Evolutionary conservation across 92 coral and sea anemone species (phyloP), one percentile per base, ranked within the genome.

Genomic region (Galaxea fascicularis): DNA sequence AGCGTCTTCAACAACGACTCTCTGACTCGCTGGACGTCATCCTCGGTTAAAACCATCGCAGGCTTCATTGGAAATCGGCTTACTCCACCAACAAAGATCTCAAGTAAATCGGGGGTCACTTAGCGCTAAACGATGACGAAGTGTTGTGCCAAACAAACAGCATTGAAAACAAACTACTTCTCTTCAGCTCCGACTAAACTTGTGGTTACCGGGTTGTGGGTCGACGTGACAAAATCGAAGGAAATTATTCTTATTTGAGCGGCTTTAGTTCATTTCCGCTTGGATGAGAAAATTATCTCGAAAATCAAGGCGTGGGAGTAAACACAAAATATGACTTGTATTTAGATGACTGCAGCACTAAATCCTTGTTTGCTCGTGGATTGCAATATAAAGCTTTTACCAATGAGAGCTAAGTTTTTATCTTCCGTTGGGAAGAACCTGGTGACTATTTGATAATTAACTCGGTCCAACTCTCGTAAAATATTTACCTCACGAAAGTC

Each of bases 21-120:
- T 18, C 98, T 85, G 4, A 95, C 76, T 30, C 91, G 84, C 27
- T 83, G 76, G 62, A 92, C 85, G n/a, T 91, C 87, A 60, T 92
- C 92, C 64, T 92, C 95, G 4, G 91, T 88, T 21, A 94, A 86
- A 16, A 93, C 94, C 98, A 94, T 95, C 15, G 69, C 79, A 27
- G 89, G 83, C 92, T 89, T 89, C 92, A 89, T 89, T 77, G 82
- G 79, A 52, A 79, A 79, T 66, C 52, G 65, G 65, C 29, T 79
- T 79, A 56, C 57, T 66, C 45, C 74, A 49, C 84, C 25, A 67
- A 30, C 84, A 66, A 67, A 79, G 53, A 41, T 79, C 63, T 79
- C 74, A 51, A 67, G 65, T n/a, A 66, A 79, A 79, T 31, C 63
- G 24, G 26, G 44, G 51, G 4, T 64, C 13, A 63, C 29, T 49